Percentiles rank a stretch among this genome's conserved stretches.
Conservation (phyloP, 2,113 vertebrate genomes). For the Penelope pileata region DNA sequence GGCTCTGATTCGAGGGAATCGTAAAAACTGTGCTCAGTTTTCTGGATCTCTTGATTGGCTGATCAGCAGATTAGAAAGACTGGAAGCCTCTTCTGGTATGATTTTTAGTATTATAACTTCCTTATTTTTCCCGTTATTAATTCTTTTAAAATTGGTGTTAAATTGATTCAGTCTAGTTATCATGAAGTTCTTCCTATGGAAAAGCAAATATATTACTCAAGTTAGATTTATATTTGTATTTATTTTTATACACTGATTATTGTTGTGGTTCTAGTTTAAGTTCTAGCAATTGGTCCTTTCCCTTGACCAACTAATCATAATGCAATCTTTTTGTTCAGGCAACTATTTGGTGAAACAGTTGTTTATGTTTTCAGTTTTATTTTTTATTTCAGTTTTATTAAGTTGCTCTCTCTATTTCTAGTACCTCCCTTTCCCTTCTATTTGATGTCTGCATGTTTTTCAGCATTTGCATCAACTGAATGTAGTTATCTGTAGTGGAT, state of each 20-base stretch:
- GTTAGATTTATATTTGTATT: background rate
- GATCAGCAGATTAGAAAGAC: slow-evolving; percentile 92
- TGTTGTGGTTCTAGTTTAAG: background rate
- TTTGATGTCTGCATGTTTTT: background rate
- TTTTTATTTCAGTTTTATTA: background rate
- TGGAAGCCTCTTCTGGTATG: slow-evolving; percentile 96
- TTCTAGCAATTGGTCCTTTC: background rate
- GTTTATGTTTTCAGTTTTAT: background rate
- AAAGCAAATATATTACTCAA: background rate
- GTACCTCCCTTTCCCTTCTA: background rate
- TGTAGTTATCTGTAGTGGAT: background rate
- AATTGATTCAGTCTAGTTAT: background rate
- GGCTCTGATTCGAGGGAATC: slow-evolving; percentile 95
- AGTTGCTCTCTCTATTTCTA: background rate
- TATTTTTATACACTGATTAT: background rate
- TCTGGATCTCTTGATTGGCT: slow-evolving; percentile 95
- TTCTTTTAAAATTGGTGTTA: background rate
- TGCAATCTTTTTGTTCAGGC: background rate
- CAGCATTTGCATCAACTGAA: background rate
- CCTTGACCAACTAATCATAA: background rate
- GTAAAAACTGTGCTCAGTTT: slow-evolving; percentile 98
- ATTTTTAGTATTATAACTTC: background rate
- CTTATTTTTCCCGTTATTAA: background rate
- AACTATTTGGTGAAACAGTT: background rate
- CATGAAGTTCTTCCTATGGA: background rate